A percentile compares a stretch with the other conserved stretches of the same genome.
Conservation (phyloP, 2,888 invertebrate genomes). For the Smittia aterrima region DNA sequence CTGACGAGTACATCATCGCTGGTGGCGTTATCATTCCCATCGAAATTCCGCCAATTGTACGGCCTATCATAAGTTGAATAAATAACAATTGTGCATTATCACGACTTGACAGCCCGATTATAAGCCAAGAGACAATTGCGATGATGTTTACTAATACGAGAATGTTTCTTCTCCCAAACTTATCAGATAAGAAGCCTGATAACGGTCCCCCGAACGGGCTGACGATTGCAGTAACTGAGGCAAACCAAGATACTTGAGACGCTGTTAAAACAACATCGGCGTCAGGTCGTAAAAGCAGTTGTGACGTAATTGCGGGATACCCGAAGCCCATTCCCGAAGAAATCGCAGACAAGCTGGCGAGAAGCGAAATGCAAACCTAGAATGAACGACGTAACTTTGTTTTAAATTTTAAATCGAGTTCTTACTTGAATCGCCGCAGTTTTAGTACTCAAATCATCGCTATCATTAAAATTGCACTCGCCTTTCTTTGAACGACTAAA, state of each 20-base stretch:
- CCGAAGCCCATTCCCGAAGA: slow-evolving; percentile 51
- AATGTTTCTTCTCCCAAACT: slow-evolving; percentile 27
- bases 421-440: slow-evolving; percentile 9
- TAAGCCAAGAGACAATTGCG: slow-evolving; percentile 20
- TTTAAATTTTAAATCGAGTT: neutral
- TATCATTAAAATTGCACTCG: neutral
- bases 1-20: slow-evolving; percentile 30
- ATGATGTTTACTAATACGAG: slow-evolving; percentile 18
- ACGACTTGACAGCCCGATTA: slow-evolving; percentile 32
- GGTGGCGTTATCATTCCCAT: slow-evolving; percentile 36
- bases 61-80: slow-evolving; percentile 25
- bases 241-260: slow-evolving; percentile 51
- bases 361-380: slow-evolving; percentile 51
- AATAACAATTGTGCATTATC: slow-evolving; percentile 7
- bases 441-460: neutral
- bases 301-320: slow-evolving; percentile 49
- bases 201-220: slow-evolving; percentile 27
- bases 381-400: slow-evolving; percentile 54
- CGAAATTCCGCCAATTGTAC: slow-evolving; percentile 6
- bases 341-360: slow-evolving; percentile 51
- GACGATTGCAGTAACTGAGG: slow-evolving; percentile 35
- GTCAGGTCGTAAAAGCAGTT: slow-evolving; percentile 44
- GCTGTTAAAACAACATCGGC: slow-evolving; percentile 46
- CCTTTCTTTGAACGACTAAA: neutral
- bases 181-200: neutral